A percentile compares a stretch with the other conserved stretches of the same genome.
These are phyloP conservation scores for Nasonia giraulti DNA, from an alignment of 1,140 invertebrate genomes.

Conservation along the genomic window DNA sequence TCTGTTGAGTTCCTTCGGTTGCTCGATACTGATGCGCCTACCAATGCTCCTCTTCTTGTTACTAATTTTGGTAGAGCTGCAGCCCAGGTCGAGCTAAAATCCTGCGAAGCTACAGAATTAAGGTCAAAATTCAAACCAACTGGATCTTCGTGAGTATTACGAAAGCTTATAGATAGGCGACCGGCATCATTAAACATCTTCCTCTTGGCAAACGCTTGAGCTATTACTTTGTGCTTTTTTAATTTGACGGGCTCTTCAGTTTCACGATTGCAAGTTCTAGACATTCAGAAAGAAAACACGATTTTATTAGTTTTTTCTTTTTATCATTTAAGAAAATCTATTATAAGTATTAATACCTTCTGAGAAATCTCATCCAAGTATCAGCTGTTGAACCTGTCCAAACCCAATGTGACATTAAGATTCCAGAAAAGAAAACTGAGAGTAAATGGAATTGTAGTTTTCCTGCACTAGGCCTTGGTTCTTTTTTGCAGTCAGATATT, in stretches of 20 bases:
- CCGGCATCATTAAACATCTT: constrained; percentile 88
- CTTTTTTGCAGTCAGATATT: constrained; percentile 77
- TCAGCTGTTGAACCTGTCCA: constrained; percentile 89
- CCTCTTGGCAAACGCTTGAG: constrained; percentile 91
- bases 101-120: constrained; percentile 85
- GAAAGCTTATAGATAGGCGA: constrained; percentile 89
- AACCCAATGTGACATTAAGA: constrained; percentile 94
- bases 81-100: constrained; percentile 89
- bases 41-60: constrained; percentile 85
- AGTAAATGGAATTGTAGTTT: constrained; percentile 88
- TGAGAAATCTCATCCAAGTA: constrained; percentile 88
- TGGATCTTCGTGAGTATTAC: constrained; percentile 91
- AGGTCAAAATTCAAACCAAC: constrained; percentile 90
- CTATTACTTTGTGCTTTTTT: constrained; percentile 93
- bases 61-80: constrained; percentile 91
- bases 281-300: constrained; percentile 33
- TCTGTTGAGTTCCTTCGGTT: constrained; percentile 80
- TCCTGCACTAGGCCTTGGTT: constrained; percentile 84
- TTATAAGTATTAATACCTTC: constrained; percentile 77
- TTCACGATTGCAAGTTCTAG: constrained; percentile 76
- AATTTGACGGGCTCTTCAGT: constrained; percentile 82
- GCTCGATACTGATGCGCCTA: constrained; percentile 77
- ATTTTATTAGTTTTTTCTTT: constrained; percentile 21
- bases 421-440: constrained; percentile 86
- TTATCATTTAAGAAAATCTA: constrained; percentile 42